Evolutionary conservation across 1,140 invertebrate species (phyloP), one percentile per base, ranked within the genome.

Genomic region (Papilio glaucus): DNA sequence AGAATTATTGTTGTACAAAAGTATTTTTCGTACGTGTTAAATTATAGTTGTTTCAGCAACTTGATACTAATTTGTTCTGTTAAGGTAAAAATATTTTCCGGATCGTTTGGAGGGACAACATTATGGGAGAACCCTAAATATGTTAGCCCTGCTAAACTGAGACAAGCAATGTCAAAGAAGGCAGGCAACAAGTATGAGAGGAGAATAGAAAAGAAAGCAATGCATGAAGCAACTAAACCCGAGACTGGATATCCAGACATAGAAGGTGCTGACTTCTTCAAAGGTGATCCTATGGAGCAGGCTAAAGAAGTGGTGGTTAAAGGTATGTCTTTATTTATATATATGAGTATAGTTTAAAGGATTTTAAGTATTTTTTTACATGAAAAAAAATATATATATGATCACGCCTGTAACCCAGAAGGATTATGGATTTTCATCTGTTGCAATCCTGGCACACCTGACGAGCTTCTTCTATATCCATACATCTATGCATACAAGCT

Each of bases 41-140:
- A n/a, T n/a, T n/a, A n/a, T n/a, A n/a, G n/a, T n/a, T n/a, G n/a
- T n/a, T n/a, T 65, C 26, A 78, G 33, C 45, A 57, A 63, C 15
- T 18, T 71, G 10, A 24, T 62, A 68, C 41, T 61, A 70, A 38
- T 39, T 41, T 42, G 37, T 71, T 53, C n/a, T 62, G 86, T 82
- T 26, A 74, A 94, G 94, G 94, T 95, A 0, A 96, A 96, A 92
- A 95, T 96, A 82, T 99, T 99, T 94, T 96, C 96, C 74, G 97
- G 96, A n/a, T 99, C 98, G 88, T 99, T 99, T 94, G 96, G 96
- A 71, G 99, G 98, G 26, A 93, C 95, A 72, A 96, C 98, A 15
- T 90, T 99, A 21, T 99, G 98, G 97, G 96, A 98, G 81, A 99
- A 99, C 95, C 95, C 97, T 1, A 89, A 96, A 79, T 99, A 99